Evolutionary conservation across 2,797 vertebrate species (phyloP), one percentile per base, ranked within the genome.

Genomic region (Decapterus maruadsi): DNA sequence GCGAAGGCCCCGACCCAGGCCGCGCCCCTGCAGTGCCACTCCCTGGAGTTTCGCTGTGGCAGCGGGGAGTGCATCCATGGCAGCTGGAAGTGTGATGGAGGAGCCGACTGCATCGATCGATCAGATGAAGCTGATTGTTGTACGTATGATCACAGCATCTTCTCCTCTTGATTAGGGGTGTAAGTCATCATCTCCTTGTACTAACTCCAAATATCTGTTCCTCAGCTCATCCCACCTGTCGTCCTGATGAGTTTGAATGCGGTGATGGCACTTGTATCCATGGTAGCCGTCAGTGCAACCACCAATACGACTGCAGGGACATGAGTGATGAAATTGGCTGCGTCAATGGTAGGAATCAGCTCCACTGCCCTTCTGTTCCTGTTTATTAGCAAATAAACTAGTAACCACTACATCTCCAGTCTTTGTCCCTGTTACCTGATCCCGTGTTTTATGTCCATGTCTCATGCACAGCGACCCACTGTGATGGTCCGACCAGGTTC

Each of bases 191-290:
- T 12, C 20, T 43, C 19, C 45, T 20, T 20, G 10, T 14, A 3
- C 5, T 59, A 43, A 19, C 5, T 38, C 17, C 34, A 2, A 1
- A 29, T 56, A 2, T 43, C 19, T 29, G 3, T 34, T 34, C 31
- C 31, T 34, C 4, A 98, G 97, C 77, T 4, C 81, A 29, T 20
- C 3, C 90, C 54, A 96, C 96, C 1, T 98, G 97, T 75, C 92
- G 83, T 2, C 96, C 96, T 0, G 97, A 97, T 17, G 93, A 98
- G 87, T 98, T 98, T 77, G 93, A 93, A 81, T 98, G 97, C 4
- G 81, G 75, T 0, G 95, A 97, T 0, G 96, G 97, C 31, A 86
- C 89, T 6, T 98, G 97, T 61, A 91, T 98, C 86, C 97, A 96
- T 0, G 97, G 97, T 16, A 96, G 94, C 84, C 94, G 51, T 26